Conservation (phyloP, 2,888 invertebrate species). For the Anthoptus insignis region DNA sequence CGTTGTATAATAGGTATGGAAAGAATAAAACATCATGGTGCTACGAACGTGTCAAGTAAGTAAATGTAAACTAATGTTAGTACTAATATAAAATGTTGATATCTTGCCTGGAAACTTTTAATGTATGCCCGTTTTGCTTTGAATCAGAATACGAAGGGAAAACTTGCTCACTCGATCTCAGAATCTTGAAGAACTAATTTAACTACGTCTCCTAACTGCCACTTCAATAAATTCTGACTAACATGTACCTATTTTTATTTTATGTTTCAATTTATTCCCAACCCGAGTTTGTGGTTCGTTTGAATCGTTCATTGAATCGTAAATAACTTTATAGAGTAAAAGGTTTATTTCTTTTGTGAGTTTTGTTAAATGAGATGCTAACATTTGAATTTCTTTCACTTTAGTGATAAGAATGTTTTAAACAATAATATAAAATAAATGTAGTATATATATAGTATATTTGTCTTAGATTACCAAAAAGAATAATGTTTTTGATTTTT, state of each 20-base stretch:
- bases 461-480: not conserved
- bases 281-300: slow-evolving; percentile 28
- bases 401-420: not conserved
- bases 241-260: slow-evolving; percentile 54
- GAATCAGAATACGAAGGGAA: slow-evolving; percentile 55
- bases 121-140: slow-evolving; percentile 78
- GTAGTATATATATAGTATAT: no score
- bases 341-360: slow-evolving; percentile 28
- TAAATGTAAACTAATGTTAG: no score
- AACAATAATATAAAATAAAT: not conserved
- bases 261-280: slow-evolving; percentile 48
- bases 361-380: slow-evolving; percentile 27
- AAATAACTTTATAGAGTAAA: slow-evolving; percentile 22
- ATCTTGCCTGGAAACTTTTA: slow-evolving; percentile 75
- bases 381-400: not conserved
- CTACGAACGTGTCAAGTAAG: no score
- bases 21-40: no score
- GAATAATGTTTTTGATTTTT: no score
- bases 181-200: slow-evolving; percentile 84
- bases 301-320: slow-evolving; percentile 20
- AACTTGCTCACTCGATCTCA: slow-evolving; percentile 81
- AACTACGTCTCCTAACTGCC: slow-evolving; percentile 80
- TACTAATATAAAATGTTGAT: no score
- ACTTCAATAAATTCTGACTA: slow-evolving; percentile 79
- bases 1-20: no score